These are phyloP conservation scores for Leptinotarsa lineolata DNA, from an alignment of 1,140 invertebrate species.

Conservation along the genomic window DNA sequence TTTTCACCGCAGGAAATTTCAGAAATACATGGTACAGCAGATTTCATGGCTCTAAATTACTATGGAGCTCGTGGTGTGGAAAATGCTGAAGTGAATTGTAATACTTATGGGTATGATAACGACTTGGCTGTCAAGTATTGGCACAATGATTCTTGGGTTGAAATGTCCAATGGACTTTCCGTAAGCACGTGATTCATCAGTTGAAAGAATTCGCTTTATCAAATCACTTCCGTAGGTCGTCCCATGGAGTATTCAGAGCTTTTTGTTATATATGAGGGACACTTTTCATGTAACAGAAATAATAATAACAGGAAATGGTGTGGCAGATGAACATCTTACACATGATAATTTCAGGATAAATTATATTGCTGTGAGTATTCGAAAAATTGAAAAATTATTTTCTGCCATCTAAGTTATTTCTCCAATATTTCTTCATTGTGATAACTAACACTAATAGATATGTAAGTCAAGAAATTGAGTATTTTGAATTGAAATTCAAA, in stretches of 20 bases:
- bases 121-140: not conserved
- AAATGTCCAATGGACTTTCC: not conserved
- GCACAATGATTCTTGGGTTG: not conserved
- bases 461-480: too few species aligned
- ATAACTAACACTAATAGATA: too few species aligned
- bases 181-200: not conserved
- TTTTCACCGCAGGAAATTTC: not conserved
- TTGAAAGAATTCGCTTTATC: too few species aligned
- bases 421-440: too few species aligned
- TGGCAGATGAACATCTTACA: not conserved
- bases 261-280: not conserved
- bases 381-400: not conserved
- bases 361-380: conserved; percentile 10
- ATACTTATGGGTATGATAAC: not conserved
- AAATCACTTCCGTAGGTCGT: not conserved
- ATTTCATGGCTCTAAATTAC: conserved; percentile 18
- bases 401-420: too few species aligned
- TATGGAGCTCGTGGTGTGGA: conserved; percentile 1
- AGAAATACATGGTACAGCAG: not conserved
- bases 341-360: conserved; percentile 1
- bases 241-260: conserved; percentile 2
- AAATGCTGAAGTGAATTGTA: not conserved
- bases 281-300: not conserved
- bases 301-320: conserved; percentile 15
- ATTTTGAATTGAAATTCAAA: too few species aligned